A percentile compares a stretch with the other conserved stretches of the same genome.
phyloP scores from a whole-genome alignment of 2,113 vertebrate genomes.

The Boulengeromyrus knoepffleri region DNA sequence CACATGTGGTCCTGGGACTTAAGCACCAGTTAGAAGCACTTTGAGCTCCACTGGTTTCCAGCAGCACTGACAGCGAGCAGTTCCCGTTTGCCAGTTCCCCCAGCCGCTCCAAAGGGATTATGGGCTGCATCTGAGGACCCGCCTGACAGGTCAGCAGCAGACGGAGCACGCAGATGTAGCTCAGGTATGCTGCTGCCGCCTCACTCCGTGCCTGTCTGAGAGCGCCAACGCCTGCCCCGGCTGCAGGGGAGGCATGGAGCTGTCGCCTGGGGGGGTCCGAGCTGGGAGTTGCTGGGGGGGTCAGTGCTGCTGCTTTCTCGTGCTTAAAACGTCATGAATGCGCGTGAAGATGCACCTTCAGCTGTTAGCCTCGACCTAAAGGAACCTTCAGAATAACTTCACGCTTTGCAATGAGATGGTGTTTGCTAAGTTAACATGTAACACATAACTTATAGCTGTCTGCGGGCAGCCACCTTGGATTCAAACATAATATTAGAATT shows the following conservation, averaged over 20 bases:
- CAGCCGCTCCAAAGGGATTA: background rate
- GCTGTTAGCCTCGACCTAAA: background rate
- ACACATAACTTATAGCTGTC: background rate
- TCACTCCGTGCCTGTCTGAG: background rate
- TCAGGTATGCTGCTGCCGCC: slow-evolving; percentile 2
- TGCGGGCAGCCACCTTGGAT: background rate
- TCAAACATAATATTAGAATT: background rate
- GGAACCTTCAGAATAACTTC: background rate
- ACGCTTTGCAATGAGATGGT: background rate
- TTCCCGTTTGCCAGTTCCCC: background rate
- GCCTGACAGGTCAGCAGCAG: background rate
- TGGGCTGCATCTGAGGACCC: background rate
- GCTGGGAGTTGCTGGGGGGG: background rate
- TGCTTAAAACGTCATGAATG: background rate
- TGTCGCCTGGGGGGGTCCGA: background rate
- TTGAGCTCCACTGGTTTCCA: background rate
- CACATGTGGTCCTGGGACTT: slow-evolving; percentile 11
- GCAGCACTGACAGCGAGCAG: background rate
- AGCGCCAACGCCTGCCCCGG: no score
- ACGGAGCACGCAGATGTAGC: slow-evolving; percentile 4
- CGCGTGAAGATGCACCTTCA: background rate
- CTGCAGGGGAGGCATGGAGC: no score
- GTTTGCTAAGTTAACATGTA: background rate
- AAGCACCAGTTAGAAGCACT: slow-evolving; percentile 3
- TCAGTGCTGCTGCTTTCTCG: background rate